Evolutionary conservation across 2,888 invertebrate genomes (phyloP).

Genomic region (Rutpela maculata): DNA sequence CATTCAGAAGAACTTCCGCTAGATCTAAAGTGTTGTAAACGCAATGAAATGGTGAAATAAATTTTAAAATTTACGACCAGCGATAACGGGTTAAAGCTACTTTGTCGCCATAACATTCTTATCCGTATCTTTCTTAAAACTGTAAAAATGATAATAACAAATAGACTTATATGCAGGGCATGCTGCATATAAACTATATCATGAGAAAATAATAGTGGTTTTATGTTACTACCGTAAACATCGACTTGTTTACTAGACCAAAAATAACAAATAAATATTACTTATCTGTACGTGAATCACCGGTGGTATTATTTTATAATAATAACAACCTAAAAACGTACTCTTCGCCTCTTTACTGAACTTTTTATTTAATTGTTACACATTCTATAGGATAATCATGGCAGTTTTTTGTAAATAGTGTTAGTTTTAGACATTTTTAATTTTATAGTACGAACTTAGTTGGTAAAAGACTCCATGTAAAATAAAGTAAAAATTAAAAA

Average conservation of each 20-base stretch:
- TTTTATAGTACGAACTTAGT: too few relatives aligned
- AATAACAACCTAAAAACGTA: too few relatives aligned
- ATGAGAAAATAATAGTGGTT: background rate
- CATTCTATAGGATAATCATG: too few relatives aligned
- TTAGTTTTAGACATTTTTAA: too few relatives aligned
- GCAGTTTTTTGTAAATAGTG: too few relatives aligned
- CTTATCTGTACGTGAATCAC: background rate
- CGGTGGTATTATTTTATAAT: background rate
- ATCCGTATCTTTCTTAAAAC: background rate
- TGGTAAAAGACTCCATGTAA: too few relatives aligned
- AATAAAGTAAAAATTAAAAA: too few relatives aligned
- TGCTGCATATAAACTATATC: background rate
- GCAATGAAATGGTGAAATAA: constrained; percentile 5
- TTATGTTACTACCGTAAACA: background rate
- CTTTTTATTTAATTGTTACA: too few relatives aligned
- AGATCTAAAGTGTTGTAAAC: background rate
- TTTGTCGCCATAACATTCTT: constrained; percentile 7
- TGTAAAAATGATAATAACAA: background rate
- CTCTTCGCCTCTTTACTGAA: too few relatives aligned
- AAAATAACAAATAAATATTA: background rate
- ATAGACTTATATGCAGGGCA: background rate
- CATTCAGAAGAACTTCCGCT: background rate
- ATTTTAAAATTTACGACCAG: background rate
- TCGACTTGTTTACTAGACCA: background rate
- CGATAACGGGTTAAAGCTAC: background rate